A percentile compares a stretch with the other conserved stretches of the same genome.
Evolutionary conservation across 2,113 vertebrate species (phyloP).

Genomic region (Spizaetus ornatus): DNA sequence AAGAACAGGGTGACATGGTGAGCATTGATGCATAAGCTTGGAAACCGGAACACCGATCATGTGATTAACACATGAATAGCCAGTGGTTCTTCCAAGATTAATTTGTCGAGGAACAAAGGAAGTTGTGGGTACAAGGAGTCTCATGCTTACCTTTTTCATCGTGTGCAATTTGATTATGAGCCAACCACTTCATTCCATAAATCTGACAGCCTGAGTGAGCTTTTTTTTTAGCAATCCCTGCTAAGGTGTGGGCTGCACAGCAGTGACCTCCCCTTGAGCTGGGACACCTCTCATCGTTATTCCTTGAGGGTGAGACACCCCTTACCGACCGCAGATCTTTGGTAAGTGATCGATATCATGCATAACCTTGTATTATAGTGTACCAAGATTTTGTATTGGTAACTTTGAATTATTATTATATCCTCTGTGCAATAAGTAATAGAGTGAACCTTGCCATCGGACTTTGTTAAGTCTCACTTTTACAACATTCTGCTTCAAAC

Average conservation of each 20-base stretch:
- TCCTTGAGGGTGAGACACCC: not conserved
- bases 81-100: not conserved
- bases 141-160: not conserved
- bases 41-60: not conserved
- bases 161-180: not conserved
- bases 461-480: not conserved
- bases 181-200: not conserved
- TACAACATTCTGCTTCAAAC: not conserved
- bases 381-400: not conserved
- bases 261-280: not conserved
- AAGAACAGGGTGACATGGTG: not conserved
- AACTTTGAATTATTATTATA: not conserved
- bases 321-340: not conserved
- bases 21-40: not conserved
- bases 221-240: not conserved
- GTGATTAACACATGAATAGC: not conserved
- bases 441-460: not conserved
- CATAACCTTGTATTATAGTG: not conserved
- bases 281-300: not conserved
- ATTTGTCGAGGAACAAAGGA: not conserved
- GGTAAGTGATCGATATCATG: accelerated
- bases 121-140: not conserved
- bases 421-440: not conserved
- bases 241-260: not conserved
- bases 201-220: not conserved